These are phyloP conservation scores for Enteromius argenteus DNA, from an alignment of 2,797 vertebrate genomes.

Conservation along the genomic window DNA sequence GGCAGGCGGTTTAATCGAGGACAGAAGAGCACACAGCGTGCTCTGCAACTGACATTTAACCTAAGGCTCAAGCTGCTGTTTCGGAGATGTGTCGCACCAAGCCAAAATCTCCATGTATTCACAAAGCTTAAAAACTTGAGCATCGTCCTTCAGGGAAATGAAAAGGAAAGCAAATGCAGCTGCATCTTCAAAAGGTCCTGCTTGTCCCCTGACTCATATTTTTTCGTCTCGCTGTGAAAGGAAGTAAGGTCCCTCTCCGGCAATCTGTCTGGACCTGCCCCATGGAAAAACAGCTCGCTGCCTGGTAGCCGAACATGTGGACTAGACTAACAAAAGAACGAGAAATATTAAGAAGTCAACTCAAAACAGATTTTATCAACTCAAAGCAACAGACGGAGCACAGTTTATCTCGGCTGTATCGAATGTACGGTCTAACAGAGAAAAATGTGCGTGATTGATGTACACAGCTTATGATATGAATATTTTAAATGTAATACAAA, in stretches of 20 bases:
- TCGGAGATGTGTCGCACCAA: constrained; percentile 35
- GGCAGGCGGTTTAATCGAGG: constrained; percentile 48
- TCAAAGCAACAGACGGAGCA: constrained; percentile 20
- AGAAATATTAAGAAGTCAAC: constrained; percentile 13
- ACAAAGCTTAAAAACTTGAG: constrained; percentile 54
- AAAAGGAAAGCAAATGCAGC: constrained; percentile 59
- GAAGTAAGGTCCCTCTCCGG: constrained; percentile 11
- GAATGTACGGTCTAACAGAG: neutral
- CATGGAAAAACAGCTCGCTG: constrained; percentile 20
- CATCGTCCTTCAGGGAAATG: constrained; percentile 43
- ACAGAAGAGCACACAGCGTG: constrained; percentile 36
- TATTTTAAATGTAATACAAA: constrained; percentile 32
- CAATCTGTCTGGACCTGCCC: constrained; percentile 40
- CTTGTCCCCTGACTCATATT: constrained; percentile 47
- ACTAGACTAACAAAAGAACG: neutral
- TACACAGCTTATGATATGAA: neutral
- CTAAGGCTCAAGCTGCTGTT: constrained; percentile 45
- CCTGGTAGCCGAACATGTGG: neutral
- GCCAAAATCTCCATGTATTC: constrained; percentile 53
- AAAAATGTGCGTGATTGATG: constrained; percentile 23
- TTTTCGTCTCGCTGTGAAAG: constrained; percentile 44
- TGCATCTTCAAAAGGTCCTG: constrained; percentile 56
- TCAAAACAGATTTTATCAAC: constrained; percentile 29
- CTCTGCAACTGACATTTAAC: constrained; percentile 59
- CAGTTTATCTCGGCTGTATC: neutral